Base-by-base conservation (phyloP, 2,888 invertebrate genomes). In the Drosophila anomelani region DNA sequence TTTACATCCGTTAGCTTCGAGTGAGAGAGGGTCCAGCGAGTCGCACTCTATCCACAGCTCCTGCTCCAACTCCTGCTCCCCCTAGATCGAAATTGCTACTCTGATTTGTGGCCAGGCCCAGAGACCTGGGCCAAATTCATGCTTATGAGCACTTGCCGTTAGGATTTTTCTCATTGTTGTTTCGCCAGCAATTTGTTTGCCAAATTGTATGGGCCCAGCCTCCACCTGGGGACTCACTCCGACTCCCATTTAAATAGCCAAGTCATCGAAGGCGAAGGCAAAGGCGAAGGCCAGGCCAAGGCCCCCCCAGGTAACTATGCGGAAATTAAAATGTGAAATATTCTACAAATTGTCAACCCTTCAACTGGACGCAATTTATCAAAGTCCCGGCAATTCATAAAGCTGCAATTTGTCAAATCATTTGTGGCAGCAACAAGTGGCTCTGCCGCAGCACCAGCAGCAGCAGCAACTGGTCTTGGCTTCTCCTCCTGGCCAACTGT, bases 381-480 rank as follows among this genome's bases (percentile, higher is more conserved):
- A 88, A 72, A 66, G 69, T 69, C 43, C 58, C 76, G 74, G 67
- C 69, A 78, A 88, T 84, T 82, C 88, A 86, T 86, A 88, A 88
- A 83, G 80, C 79, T 76, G 81, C 87, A 80, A 90, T 88, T 88
- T 88, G 87, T 90, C 88, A 88, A 88, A 89, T 89, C 78, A 81
- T 78, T 84, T 82, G 78, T 73, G 63, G 70, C 71, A 56, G 82
- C 80, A 82, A 85, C 88, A 83, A 79, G 83, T 85, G 84, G 58
- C 73, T 29, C 79, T 29, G 7, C 53, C 26, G 68, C 60, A 17
- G 39, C 41, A 43, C 0, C 26, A 26, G 43, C 43, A 55, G 60
- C 59, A 55, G 39, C 38, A 53, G 62, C 77, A 71, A 62, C 74
- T 73, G 74, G 74, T 68, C 69, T 81, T 51, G 51, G 34, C 20